phyloP scores from a whole-genome alignment of 2,797 vertebrate species.

The Vireo griseus region DNA sequence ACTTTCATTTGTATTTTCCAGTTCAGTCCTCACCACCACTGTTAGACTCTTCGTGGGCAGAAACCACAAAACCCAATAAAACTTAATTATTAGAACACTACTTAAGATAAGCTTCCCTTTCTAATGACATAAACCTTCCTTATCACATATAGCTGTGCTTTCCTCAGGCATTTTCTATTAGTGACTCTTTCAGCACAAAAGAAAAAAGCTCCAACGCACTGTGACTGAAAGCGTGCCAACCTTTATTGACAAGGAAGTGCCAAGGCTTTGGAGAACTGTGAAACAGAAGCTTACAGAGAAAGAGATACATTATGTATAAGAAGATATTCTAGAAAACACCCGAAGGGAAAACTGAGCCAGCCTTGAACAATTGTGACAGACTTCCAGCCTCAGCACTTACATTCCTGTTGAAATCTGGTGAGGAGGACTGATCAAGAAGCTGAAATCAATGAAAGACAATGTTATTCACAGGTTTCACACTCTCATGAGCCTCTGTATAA shows the following conservation, averaged over 20 bases:
- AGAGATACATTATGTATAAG: slow-evolving; percentile 18
- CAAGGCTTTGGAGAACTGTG: neutral
- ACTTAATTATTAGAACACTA: neutral
- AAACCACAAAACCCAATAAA: neutral
- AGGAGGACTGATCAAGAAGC: neutral
- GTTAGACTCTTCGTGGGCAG: neutral
- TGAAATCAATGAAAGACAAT: neutral
- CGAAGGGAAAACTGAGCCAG: neutral
- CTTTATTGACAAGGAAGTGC: neutral
- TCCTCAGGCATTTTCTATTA: neutral
- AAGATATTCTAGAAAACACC: slow-evolving; percentile 6
- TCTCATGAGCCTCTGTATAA: neutral
- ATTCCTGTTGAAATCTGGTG: neutral
- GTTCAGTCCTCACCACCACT: neutral
- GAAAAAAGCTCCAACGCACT: neutral
- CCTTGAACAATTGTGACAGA: neutral
- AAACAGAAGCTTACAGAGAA: neutral
- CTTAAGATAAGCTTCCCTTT: neutral
- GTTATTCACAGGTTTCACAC: neutral
- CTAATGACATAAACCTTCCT: neutral
- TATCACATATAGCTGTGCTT: neutral
- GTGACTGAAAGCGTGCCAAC: slow-evolving; percentile 6
- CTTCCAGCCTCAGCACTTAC: neutral
- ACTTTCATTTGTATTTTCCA: neutral
- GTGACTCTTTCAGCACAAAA: neutral